Evolutionary conservation across 2,113 vertebrate species (phyloP).

Genomic region (Mormoops blainvillei): DNA sequence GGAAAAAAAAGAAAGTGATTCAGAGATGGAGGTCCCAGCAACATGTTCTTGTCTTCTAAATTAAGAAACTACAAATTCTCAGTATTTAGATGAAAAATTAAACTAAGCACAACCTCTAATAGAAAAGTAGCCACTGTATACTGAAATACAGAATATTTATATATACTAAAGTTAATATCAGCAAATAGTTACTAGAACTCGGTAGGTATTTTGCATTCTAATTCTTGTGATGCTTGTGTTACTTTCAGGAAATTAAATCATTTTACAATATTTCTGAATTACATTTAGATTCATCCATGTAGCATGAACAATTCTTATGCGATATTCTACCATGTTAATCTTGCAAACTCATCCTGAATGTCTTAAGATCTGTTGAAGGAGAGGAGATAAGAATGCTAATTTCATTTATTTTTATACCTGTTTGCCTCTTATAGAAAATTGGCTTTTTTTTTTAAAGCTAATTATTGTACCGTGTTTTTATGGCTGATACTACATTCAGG

Average conservation of each 20-base stretch:
- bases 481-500: background rate
- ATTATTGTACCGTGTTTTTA: constrained; percentile 34
- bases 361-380: background rate
- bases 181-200: constrained; percentile 5
- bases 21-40: background rate
- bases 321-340: constrained; percentile 36
- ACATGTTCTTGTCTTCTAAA: background rate
- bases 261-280: constrained; percentile 40
- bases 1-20: background rate
- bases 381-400: constrained; percentile 39
- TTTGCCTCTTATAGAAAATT: background rate
- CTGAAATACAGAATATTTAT: background rate
- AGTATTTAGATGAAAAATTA: background rate
- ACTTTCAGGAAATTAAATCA: constrained; percentile 32
- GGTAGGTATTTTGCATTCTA: background rate
- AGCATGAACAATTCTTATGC: background rate
- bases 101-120: background rate
- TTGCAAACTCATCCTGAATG: background rate
- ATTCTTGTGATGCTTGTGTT: background rate
- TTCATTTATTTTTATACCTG: constrained; percentile 27
- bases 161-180: background rate
- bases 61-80: background rate
- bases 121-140: background rate
- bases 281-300: constrained; percentile 29
- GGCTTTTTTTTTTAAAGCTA: constrained; percentile 19